Evolutionary conservation across 2,888 invertebrate genomes (phyloP).

Genomic region (Sclerodermus sp.): DNA sequence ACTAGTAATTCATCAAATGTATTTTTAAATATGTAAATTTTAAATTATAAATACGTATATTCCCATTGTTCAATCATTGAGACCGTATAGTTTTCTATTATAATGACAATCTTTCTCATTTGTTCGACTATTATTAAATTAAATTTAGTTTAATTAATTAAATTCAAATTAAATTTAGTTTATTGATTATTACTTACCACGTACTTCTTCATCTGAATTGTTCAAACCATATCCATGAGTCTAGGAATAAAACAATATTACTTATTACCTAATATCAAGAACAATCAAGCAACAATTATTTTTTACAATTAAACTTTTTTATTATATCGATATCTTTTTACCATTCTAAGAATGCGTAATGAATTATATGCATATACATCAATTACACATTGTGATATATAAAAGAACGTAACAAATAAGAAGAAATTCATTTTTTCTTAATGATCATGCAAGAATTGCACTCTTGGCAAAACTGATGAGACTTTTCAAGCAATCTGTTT

Average conservation of each 20-base stretch:
- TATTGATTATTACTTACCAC: no score
- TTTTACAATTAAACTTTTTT: neutral
- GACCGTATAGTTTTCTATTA: no score
- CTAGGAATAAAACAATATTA: no score
- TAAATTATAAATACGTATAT: no score
- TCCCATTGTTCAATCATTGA: no score
- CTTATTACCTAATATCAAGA: neutral
- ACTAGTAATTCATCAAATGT: neutral
- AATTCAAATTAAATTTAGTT: no score
- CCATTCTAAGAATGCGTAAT: conserved; percentile 9
- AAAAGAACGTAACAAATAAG: neutral
- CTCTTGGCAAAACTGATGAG: neutral
- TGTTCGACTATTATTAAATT: no score
- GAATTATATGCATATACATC: conserved; percentile 2
- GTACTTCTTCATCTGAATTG: no score
- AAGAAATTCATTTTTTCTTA: neutral
- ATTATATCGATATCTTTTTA: conserved; percentile 1
- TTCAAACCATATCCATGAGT: no score
- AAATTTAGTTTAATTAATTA: no score
- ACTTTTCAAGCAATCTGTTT: neutral
- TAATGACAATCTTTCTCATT: no score
- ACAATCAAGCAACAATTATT: neutral
- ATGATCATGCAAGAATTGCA: neutral
- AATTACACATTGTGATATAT: neutral
- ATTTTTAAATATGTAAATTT: no score